These are phyloP conservation scores for Drosophila cracens DNA, from an alignment of 2,888 invertebrate genomes.

Conservation along the genomic window DNA sequence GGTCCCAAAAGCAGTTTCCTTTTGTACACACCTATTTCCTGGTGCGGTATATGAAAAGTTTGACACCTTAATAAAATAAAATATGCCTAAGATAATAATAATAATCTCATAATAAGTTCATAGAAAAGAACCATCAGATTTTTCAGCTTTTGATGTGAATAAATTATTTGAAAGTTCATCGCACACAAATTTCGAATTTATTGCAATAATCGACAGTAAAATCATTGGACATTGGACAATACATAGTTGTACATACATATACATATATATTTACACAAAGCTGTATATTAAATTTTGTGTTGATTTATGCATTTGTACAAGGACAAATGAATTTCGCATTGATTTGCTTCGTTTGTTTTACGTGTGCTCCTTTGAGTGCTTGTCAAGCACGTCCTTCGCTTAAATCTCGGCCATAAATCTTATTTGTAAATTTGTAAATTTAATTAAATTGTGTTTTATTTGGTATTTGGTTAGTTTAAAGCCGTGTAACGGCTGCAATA, in stretches of 20 bases:
- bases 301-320: constrained; percentile 19
- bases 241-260: constrained; percentile 44
- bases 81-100: not conserved
- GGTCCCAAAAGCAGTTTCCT: constrained; percentile 12
- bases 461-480: constrained; percentile 59
- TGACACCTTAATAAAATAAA: constrained; percentile 5
- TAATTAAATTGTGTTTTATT: constrained; percentile 25
- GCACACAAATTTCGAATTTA: constrained; percentile 63
- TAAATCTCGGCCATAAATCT: constrained; percentile 31
- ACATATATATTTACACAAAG: constrained; percentile 61
- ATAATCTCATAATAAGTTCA: not conserved
- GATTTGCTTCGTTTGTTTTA: constrained; percentile 7
- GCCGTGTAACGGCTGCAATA: constrained; percentile 70
- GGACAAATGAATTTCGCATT: constrained; percentile 27
- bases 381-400: constrained; percentile 29
- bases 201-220: constrained; percentile 50
- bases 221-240: constrained; percentile 45
- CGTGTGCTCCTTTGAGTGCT: constrained; percentile 1
- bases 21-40: constrained; percentile 39
- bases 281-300: constrained; percentile 46
- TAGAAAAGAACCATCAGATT: not conserved
- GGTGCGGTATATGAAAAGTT: constrained; percentile 14
- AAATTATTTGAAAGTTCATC: constrained; percentile 36
- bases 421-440: constrained; percentile 23
- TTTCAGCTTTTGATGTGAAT: constrained; percentile 9